Evolutionary conservation across 2,113 vertebrate genomes (phyloP).

Genomic region (Oceanodroma tethys): DNA sequence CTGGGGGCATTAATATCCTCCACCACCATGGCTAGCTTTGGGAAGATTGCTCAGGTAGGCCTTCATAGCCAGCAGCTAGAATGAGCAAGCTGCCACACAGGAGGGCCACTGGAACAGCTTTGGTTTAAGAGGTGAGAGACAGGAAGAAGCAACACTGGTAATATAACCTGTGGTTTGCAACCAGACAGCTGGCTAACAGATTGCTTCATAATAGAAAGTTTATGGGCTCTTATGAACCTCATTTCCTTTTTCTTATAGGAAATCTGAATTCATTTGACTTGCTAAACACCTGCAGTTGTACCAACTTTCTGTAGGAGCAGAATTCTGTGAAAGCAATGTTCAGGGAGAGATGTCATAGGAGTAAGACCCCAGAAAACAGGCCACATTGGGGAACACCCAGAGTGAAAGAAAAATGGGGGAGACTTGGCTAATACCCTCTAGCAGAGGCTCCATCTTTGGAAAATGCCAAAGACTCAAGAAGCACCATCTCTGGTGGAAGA

Average conservation of each 20-base stretch:
- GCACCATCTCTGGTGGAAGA: background rate
- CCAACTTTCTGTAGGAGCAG: background rate
- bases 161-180: slow-evolving; percentile 46
- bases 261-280: slow-evolving; percentile 30
- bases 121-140: slow-evolving; percentile 23
- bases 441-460: background rate
- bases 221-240: slow-evolving; percentile 29
- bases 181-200: slow-evolving; percentile 59
- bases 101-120: slow-evolving; percentile 2
- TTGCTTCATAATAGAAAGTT: slow-evolving; percentile 50
- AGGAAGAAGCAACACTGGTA: slow-evolving; percentile 34
- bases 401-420: background rate
- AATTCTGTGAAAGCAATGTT: background rate
- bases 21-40: background rate
- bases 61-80: background rate
- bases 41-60: background rate
- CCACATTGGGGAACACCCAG: background rate
- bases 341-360: background rate
- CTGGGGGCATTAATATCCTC: background rate
- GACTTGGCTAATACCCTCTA: background rate
- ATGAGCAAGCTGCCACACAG: background rate
- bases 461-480: background rate
- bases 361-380: background rate
- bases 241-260: slow-evolving; percentile 55
- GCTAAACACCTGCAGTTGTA: slow-evolving; percentile 6